Conservation (phyloP, 2,797 vertebrate genomes). For the Hoplostethus mediterraneus region DNA sequence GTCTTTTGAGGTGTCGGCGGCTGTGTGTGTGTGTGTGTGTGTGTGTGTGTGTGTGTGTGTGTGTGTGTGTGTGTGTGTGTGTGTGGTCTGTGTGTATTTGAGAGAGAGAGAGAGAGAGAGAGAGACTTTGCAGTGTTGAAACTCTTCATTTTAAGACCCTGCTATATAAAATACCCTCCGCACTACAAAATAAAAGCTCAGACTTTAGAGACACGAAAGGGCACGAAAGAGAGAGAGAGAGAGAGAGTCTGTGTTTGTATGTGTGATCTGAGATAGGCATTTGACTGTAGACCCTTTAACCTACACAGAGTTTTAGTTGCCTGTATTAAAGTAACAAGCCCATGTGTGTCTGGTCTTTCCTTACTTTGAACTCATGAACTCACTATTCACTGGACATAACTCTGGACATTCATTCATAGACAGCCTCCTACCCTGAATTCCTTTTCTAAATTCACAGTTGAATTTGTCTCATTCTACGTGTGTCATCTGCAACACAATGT, state of each 20-base stretch:
- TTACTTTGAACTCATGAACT: too few species aligned
- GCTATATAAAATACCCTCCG: conserved; percentile 23
- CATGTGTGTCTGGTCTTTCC: too few species aligned
- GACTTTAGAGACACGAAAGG: conserved; percentile 2
- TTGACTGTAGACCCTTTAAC: conserved; percentile 3
- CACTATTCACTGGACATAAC: too few species aligned
- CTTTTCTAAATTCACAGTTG: too few species aligned
- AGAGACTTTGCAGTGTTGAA: background rate
- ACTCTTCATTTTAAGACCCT: background rate
- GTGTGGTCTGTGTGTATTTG: background rate
- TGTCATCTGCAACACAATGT: too few species aligned
- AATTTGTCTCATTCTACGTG: too few species aligned
- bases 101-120: too few species aligned
- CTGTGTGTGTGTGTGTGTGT: conserved; percentile 3
- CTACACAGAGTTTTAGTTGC: too few species aligned
- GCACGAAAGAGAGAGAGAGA: background rate
- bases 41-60: background rate
- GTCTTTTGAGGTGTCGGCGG: conserved; percentile 15
- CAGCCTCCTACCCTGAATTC: too few species aligned
- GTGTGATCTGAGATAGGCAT: conserved; percentile 16
- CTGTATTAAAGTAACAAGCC: too few species aligned
- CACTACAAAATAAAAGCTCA: background rate
- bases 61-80: conserved; percentile 3
- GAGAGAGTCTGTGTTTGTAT: background rate
- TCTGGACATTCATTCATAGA: too few species aligned